A percentile compares a stretch with the other conserved stretches of the same genome.
Evolutionary conservation across 1,140 invertebrate genomes (phyloP).

Genomic region (Dreissena polymorpha): DNA sequence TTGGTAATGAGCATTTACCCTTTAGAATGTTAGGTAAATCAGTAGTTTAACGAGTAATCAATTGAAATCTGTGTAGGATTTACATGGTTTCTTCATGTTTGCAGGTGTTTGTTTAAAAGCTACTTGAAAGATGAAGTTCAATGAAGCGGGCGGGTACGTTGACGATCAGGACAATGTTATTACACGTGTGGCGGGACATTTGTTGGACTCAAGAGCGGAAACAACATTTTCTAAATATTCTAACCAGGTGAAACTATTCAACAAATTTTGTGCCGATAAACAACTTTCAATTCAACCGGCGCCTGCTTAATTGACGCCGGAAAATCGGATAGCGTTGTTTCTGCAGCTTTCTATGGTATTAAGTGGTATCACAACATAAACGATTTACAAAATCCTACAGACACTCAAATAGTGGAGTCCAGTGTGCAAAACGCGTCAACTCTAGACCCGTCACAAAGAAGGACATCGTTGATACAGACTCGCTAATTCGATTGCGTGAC

Average conservation of each 20-base stretch:
- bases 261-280: conserved; percentile 11
- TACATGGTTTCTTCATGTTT: conserved; percentile 3
- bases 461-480: conserved; percentile 16
- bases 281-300: conserved; percentile 22
- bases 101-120: conserved; percentile 16
- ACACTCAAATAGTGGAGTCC: conserved; percentile 4
- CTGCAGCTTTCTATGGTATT: conserved; percentile 29
- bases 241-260: conserved; percentile 17
- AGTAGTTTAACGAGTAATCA: not conserved
- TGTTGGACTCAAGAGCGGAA: conserved; percentile 27
- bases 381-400: conserved; percentile 32
- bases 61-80: conserved; percentile 1
- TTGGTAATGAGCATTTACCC: not conserved
- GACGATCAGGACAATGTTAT: not conserved
- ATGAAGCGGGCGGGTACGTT: not conserved
- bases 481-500: conserved; percentile 44
- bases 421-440: conserved; percentile 30
- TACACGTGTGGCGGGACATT: conserved; percentile 6
- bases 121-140: not conserved
- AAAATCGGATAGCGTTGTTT: conserved; percentile 36
- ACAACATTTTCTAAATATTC: conserved; percentile 35
- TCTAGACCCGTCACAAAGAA: conserved; percentile 12
- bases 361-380: conserved; percentile 47
- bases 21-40: conserved; percentile 25
- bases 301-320: conserved; percentile 38